Evolutionary conservation across 2,113 vertebrate species (phyloP).

Genomic region (Cheirogaleus medius): DNA sequence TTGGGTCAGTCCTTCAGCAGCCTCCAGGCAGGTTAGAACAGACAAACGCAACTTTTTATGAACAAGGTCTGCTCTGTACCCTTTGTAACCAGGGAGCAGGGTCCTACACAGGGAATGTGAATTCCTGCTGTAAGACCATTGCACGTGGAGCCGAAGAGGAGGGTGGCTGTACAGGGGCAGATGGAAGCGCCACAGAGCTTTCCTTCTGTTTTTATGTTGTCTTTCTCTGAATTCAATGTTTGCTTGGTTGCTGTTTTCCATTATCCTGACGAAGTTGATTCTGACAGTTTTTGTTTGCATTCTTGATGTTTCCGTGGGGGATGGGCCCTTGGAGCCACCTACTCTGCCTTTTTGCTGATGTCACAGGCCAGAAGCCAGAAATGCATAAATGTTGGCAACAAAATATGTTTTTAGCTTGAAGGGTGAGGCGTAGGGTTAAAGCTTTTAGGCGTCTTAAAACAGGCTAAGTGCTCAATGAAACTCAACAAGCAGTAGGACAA

Average conservation of each 20-base stretch:
- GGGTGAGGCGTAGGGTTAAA: background rate
- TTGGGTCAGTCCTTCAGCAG: background rate
- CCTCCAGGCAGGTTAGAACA: background rate
- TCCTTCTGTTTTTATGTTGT: background rate
- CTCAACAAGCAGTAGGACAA: background rate
- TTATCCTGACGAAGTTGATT: background rate
- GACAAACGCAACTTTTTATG: background rate
- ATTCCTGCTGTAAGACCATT: background rate
- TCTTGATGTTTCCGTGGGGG: background rate
- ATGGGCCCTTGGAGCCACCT: background rate
- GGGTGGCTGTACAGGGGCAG: background rate
- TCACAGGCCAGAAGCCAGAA: slow-evolving; percentile 27
- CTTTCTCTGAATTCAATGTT: background rate
- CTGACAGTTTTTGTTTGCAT: background rate
- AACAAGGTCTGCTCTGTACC: background rate
- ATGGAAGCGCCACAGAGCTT: background rate
- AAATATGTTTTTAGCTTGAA: background rate
- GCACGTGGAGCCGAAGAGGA: background rate
- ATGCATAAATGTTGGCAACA: slow-evolving; percentile 1
- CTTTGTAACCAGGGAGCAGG: background rate
- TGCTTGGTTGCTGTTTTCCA: background rate
- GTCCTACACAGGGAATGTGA: background rate
- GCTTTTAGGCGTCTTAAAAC: background rate
- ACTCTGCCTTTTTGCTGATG: background rate
- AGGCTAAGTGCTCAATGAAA: background rate